phyloP scores from a whole-genome alignment of 2,113 vertebrate genomes.

The Muntiacus muntjak region DNA sequence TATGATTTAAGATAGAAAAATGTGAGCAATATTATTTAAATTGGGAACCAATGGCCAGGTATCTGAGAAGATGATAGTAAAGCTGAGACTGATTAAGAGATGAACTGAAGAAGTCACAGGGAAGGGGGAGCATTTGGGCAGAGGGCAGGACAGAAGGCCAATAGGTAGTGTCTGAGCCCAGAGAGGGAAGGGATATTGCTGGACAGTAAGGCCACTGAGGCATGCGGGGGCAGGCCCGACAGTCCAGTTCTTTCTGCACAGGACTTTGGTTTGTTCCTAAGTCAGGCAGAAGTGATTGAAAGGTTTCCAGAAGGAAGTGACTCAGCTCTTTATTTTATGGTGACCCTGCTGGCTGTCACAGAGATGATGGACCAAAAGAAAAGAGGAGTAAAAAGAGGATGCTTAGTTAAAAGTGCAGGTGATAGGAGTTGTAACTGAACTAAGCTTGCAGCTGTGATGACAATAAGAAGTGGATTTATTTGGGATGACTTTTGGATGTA shows the following conservation, averaged over 20 bases:
- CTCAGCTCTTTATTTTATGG: neutral
- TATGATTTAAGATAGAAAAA: neutral
- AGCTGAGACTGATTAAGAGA: neutral
- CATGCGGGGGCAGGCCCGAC: accelerated
- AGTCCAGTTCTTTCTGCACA: neutral
- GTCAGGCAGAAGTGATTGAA: neutral
- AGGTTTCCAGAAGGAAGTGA: neutral
- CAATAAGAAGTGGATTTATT: neutral
- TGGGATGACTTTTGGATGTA: neutral
- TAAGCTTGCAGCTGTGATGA: neutral
- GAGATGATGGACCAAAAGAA: neutral
- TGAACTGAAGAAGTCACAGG: neutral
- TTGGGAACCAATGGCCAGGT: neutral
- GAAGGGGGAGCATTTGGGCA: accelerated
- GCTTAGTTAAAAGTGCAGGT: neutral
- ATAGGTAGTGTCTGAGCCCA: accelerated
- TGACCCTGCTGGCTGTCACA: neutral
- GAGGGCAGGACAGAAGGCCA: neutral
- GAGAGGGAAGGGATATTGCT: accelerated
- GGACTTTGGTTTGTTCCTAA: neutral
- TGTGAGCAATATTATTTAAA: neutral
- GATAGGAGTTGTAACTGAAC: neutral
- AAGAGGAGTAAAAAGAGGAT: neutral
- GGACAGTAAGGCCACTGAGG: neutral
- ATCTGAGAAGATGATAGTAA: neutral